Conservation (phyloP, 2,113 vertebrate species). For the Oryctolagus cuniculus region DNA sequence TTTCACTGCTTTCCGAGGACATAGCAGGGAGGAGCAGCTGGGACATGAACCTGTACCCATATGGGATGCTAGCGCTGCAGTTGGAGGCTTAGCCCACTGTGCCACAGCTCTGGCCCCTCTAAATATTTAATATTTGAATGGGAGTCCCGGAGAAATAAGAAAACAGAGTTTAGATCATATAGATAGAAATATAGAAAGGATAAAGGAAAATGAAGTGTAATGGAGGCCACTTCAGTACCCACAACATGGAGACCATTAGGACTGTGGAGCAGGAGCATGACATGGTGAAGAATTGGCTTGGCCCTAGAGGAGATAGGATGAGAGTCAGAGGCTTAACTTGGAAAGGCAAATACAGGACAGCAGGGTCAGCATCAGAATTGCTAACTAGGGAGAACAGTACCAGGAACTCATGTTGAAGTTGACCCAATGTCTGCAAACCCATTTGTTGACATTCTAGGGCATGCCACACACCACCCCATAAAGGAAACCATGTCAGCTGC, state of each 20-base stretch:
- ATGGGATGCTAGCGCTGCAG: too few species aligned
- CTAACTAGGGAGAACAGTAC: not conserved
- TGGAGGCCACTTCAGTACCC: too few species aligned
- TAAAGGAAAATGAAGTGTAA: not conserved
- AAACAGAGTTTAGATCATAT: conserved; percentile 36
- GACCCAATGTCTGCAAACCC: not conserved
- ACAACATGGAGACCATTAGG: not conserved
- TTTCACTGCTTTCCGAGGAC: too few species aligned
- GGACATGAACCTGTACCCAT: too few species aligned
- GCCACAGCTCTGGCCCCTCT: too few species aligned
- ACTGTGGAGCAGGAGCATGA: not conserved
- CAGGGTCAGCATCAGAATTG: not conserved
- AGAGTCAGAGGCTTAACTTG: not conserved
- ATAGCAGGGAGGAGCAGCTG: too few species aligned
- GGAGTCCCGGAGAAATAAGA: conserved; percentile 47
- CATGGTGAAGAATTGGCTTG: not conserved
- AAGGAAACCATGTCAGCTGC: not conserved
- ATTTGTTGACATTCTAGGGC: not conserved
- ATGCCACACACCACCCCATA: not conserved
- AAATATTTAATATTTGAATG: conserved; percentile 66
- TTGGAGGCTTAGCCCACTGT: too few species aligned
- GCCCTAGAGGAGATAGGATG: not conserved
- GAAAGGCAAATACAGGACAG: not conserved
- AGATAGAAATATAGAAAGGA: conserved; percentile 34
- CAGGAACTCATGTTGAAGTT: not conserved